phyloP scores from a whole-genome alignment of 2,113 vertebrate genomes.

The Spea bombifrons region DNA sequence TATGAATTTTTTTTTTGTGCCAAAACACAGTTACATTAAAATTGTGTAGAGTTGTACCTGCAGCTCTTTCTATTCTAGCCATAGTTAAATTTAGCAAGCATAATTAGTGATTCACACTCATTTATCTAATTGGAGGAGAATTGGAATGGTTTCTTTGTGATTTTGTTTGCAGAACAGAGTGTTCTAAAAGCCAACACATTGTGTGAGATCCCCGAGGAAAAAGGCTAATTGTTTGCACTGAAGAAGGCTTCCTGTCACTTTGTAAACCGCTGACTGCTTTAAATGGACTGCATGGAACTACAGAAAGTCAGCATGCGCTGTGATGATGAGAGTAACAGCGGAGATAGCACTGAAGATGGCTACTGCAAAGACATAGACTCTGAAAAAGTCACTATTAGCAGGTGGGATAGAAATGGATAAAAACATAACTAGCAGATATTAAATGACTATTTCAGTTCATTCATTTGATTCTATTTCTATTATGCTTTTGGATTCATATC shows the following conservation, averaged over 20 bases:
- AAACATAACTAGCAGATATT: too few relatives aligned
- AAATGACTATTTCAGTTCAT: too few relatives aligned
- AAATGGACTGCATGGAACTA: constrained; percentile 88
- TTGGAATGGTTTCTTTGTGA: constrained; percentile 52
- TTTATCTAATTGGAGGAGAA: constrained; percentile 59
- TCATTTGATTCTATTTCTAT: too few relatives aligned
- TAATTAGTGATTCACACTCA: constrained; percentile 43
- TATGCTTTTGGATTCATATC: too few relatives aligned
- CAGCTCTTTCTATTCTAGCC: too few relatives aligned
- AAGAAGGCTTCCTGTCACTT: constrained; percentile 53
- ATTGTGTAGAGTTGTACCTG: too few relatives aligned
- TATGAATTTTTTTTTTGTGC: too few relatives aligned
- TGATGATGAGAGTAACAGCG: constrained; percentile 81
- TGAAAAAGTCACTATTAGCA: constrained; percentile 79
- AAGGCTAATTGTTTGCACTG: constrained; percentile 62
- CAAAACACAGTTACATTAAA: too few relatives aligned
- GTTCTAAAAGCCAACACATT: constrained; percentile 56
- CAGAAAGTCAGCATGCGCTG: constrained; percentile 79
- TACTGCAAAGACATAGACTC: constrained; percentile 66
- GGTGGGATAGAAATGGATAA: constrained; percentile 61
- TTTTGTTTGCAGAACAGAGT: constrained; percentile 68
- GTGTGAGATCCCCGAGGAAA: constrained; percentile 52
- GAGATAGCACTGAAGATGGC: constrained; percentile 77
- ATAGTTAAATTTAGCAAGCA: background rate
- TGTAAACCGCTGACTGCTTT: constrained; percentile 58